Base-by-base conservation (phyloP, 2,797 vertebrate genomes). In the Orestias chungarensis region DNA sequence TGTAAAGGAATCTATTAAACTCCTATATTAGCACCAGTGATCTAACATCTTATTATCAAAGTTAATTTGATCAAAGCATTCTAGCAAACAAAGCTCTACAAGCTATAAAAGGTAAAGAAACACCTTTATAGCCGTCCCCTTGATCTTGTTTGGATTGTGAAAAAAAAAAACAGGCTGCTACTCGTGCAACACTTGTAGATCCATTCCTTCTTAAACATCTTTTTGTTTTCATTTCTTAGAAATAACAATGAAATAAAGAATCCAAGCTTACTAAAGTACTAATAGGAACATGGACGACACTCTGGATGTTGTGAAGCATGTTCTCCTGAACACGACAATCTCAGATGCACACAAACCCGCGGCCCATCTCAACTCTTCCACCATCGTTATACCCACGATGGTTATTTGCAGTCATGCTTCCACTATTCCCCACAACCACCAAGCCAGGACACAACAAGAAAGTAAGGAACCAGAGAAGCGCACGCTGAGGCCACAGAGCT, bases 341-440 rank as follows among this genome's bases (percentile, higher is more conserved):
- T 84, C 71, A 79, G 35, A 68, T 7, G 75, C 46, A 52, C 57
- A 78, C 81, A 89, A 73, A 74, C 89, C 73, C 70, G 82, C 76
- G 59, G 75, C 81, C 86, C 82, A 75, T 88, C 87, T 85, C 89
- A 87, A n/a, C 91, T 88, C 92, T 87, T 83, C 83, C 91, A 86
- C 84, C 79, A 76, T 70, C 76, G 91, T 87, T 94, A 94, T 89
- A 93, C 73, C 84, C 65, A 84, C 70, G 64, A 76, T 77, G 82
- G 84, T 79, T 91, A 89, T 84, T 88, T 86, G 87, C 85, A 87
- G 78, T 80, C 71, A 49, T 78, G 83, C 89, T 87, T 80, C 89
- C 78, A 71, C 84, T 86, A 81, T 75, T 82, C 73, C 43, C 67
- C 18, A 31, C 11, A 55, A 40, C 54, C 68, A 31, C 33, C 64